Base-by-base conservation (phyloP, 2,113 vertebrate species). In the Pteropus alecto region DNA sequence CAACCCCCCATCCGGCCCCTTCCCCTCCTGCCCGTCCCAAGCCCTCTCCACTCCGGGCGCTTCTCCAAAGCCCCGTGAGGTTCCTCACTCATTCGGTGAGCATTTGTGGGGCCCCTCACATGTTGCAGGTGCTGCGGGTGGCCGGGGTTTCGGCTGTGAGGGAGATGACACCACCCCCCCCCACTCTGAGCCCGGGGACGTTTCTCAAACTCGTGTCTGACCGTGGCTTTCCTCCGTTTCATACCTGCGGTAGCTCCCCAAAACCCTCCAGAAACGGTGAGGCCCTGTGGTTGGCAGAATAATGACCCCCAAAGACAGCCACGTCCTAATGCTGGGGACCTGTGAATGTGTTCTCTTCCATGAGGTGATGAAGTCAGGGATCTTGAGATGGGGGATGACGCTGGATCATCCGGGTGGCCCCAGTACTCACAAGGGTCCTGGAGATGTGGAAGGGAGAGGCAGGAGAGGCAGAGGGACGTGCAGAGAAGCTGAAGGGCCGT, bases 1-100 rank as follows among this genome's bases (percentile, higher is more conserved):
- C 51, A 38, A 7, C 11, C 46, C 2, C 0, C 1, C 4, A 22
- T 54, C 33, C 38, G 43, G 58, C 16, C 30, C 51, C 43, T 8
- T 18, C 35, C 61, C 48, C 11, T 6, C 67, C 19, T 4, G 24
- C 46, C 41, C 38, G 1, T 3, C 5, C 24, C 4, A 28, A 14
- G 11, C 43, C 12, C 60, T 30, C 43, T 18, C 56, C 26, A 0
- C 5, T 9, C 22, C 58, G 11, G 63, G 2, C 68, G 35, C 77
- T 24, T 41, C 21, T n/a, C 2, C 2, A 2, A 15, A 5, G n/a
- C 28, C n/a, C 13, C 46, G 0, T 4, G 19, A 3, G 0, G 12
- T 22, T 70, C 58, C 19, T 48, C 26, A 78, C 51, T 61, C 33
- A 16, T 21, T 48, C 38, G 3, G 11, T 11, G 58, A 43, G 68